phyloP scores from a whole-genome alignment of 1,140 invertebrate genomes.

The Melipona quadrifasciata region DNA sequence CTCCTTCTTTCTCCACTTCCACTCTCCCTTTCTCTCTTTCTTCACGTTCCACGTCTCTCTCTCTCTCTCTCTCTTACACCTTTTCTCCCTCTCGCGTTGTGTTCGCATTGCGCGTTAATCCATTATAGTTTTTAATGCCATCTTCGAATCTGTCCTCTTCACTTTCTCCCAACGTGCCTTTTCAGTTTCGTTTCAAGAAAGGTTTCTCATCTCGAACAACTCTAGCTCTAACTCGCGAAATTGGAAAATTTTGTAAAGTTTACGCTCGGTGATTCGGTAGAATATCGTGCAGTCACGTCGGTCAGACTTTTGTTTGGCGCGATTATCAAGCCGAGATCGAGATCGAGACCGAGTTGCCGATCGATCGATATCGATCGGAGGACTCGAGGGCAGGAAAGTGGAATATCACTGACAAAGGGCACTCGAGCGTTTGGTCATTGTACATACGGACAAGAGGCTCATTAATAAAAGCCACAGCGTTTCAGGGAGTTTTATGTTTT shows the following conservation, averaged over 20 bases:
- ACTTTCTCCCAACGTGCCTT: too few relatives aligned
- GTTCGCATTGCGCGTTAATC: too few relatives aligned
- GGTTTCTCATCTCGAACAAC: too few relatives aligned
- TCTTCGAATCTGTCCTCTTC: too few relatives aligned
- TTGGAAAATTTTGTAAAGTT: too few relatives aligned
- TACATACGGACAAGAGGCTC: neutral
- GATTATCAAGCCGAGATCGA: neutral
- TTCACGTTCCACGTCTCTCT: neutral
- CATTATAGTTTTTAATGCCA: too few relatives aligned
- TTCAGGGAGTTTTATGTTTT: conserved; percentile 18
- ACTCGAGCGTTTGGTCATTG: neutral
- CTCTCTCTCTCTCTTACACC: neutral
- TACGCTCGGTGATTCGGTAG: neutral
- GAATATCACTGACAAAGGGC: neutral
- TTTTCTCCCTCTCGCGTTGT: neutral
- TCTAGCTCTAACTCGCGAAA: too few relatives aligned
- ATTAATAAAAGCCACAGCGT: conserved; percentile 25
- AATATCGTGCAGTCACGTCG: neutral
- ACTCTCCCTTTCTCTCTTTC: neutral
- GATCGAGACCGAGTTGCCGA: too few relatives aligned
- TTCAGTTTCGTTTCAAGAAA: too few relatives aligned
- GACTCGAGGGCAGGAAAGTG: neutral
- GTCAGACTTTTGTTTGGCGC: neutral
- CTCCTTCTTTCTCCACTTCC: neutral
- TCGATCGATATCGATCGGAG: neutral